These are phyloP conservation scores for Acanthopleura granulata DNA, from an alignment of 2,888 invertebrate species.

Conservation along the genomic window DNA sequence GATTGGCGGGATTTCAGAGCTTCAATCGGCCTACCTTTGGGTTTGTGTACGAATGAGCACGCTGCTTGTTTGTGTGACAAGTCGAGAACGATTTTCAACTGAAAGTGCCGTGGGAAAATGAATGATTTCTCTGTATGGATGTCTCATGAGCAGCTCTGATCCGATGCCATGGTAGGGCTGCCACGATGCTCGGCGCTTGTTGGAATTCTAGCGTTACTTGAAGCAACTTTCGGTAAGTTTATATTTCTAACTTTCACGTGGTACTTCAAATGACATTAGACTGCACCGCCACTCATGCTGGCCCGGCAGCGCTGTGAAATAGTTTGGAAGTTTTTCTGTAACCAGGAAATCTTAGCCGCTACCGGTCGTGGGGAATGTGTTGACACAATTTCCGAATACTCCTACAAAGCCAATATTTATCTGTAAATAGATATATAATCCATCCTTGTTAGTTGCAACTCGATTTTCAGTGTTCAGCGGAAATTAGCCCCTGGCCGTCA, in stretches of 20 bases:
- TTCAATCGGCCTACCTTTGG: slow-evolving; percentile 2
- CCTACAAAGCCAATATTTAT: too few species aligned
- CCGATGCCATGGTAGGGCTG: slow-evolving; percentile 18
- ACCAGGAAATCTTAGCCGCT: too few species aligned
- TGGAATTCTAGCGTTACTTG: slow-evolving; percentile 19
- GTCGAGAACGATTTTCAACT: not conserved
- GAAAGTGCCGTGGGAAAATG: slow-evolving; percentile 11
- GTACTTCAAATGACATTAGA: too few species aligned
- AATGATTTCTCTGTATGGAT: slow-evolving; percentile 12
- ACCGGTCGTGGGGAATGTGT: too few species aligned
- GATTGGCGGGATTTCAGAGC: slow-evolving; percentile 5
- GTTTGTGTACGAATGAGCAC: slow-evolving; percentile 17
- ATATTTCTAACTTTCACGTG: not conserved
- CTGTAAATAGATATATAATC: too few species aligned
- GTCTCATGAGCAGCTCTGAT: not conserved
- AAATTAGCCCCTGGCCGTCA: too few species aligned
- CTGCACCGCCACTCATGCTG: too few species aligned
- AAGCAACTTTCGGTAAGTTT: slow-evolving; percentile 20
- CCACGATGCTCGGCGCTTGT: slow-evolving; percentile 12
- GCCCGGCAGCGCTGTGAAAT: too few species aligned
- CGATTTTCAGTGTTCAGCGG: too few species aligned
- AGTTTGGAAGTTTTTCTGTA: too few species aligned
- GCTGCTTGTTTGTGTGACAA: slow-evolving; percentile 15
- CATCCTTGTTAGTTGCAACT: too few species aligned
- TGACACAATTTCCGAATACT: too few species aligned